These are phyloP conservation scores for Vultur gryphus DNA, from an alignment of 2,797 vertebrate genomes.

Conservation along the genomic window DNA sequence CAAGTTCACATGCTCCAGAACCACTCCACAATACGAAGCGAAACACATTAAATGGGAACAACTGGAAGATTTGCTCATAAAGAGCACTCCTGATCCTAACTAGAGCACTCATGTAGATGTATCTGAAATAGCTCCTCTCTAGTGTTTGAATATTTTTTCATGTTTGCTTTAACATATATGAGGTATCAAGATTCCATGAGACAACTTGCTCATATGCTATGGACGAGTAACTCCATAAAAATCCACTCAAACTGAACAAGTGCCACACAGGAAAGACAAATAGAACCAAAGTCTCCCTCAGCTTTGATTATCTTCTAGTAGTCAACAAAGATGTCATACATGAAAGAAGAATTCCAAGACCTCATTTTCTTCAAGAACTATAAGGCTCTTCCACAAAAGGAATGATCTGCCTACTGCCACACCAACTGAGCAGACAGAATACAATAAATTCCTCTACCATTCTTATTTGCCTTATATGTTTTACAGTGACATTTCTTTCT, in stretches of 20 bases:
- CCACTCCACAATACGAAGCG: neutral
- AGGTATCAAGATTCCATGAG: neutral
- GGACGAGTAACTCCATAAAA: neutral
- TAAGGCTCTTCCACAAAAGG: neutral
- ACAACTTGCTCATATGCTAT: neutral
- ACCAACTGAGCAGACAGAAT: neutral
- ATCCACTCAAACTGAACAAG: neutral
- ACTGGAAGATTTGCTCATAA: neutral
- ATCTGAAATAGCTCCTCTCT: neutral
- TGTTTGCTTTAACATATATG: neutral
- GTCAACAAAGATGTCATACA: neutral
- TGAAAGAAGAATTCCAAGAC: neutral
- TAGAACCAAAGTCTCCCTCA: neutral
- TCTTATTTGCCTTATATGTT: neutral
- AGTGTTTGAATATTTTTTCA: neutral
- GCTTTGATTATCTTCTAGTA: neutral
- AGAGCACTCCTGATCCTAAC: neutral
- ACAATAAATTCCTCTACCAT: neutral
- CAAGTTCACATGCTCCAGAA: neutral
- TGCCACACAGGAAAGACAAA: neutral
- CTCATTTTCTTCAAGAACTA: neutral
- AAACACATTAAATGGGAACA: neutral
- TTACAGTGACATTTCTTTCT: neutral
- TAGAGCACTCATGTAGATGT: neutral
- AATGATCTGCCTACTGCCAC: neutral